Evolutionary conservation across 2,888 invertebrate species (phyloP), one percentile per base, ranked within the genome.

Genomic region (Pseudeuparius sepicola): DNA sequence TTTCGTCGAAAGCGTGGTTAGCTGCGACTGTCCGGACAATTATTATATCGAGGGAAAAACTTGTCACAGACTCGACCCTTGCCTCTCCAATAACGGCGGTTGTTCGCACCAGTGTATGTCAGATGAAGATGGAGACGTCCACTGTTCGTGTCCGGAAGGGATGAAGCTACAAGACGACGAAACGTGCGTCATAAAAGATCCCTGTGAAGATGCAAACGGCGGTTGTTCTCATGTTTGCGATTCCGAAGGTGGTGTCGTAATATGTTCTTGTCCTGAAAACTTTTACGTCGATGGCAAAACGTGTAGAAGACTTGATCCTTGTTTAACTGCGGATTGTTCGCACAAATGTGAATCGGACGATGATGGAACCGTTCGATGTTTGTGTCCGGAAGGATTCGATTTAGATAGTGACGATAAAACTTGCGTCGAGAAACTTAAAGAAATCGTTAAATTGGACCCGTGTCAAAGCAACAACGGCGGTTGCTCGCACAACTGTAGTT

Each of bases 141-240:
- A 52, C 15, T 73, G 73, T 42, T 48, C 50, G 2, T 73, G 73
- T 44, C 65, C 65, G 1, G 41, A 27, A 3, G 63, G 59, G 1
- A 64, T 55, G 26, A 29, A 16, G 2, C 34, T 48, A 6, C 5
- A 17, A 16, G 31, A 31, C 4, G 31, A 44, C 13, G 44, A 38
- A 38, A 41, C 50, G 1, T 70, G 67, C 44, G 34, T 41, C 4
- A 44, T 46, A 26, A 36, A 41, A 3, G 48, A 56, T 41, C 47
- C 49, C 3, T 60, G 60, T 29, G 55, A 51, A 41, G 50, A 47
- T 6, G 51, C 63, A 27, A 73, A 74, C 41, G 72, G 71, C 2
- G 71, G 71, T n/a, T 77, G 76, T 52, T 67, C 68, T 1, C 66
- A 69, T 42, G 55, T 54, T 14, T 74, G 75, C 40, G 43, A 57